Conservation (phyloP, 1,140 invertebrate genomes). For the Zelostemma sp. region DNA sequence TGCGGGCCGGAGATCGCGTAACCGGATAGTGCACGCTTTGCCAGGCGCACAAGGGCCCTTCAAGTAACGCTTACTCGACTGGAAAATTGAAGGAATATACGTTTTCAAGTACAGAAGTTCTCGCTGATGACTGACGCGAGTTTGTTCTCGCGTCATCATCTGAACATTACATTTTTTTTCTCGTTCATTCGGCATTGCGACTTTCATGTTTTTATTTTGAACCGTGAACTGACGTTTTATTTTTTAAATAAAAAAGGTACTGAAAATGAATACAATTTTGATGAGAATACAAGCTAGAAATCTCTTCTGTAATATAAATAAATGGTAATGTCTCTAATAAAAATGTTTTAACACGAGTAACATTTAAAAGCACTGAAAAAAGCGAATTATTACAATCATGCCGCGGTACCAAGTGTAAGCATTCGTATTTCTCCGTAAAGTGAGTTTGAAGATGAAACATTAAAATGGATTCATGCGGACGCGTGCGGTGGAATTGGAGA, state of each 20-base stretch:
- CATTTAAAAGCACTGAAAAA: no score
- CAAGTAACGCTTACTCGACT: conserved; percentile 66
- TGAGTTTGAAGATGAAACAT: conserved; percentile 44
- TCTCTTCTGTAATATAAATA: no score
- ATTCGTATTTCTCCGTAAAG: conserved; percentile 13
- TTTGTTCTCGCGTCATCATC: background rate
- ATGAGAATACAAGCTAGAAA: no score
- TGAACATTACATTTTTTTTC: no score
- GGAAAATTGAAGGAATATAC: conserved; percentile 62
- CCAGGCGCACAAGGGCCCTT: conserved; percentile 66
- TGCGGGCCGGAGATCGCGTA: conserved; percentile 68
- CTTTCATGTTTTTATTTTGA: no score
- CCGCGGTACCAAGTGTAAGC: background rate
- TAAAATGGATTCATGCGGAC: conserved; percentile 36
- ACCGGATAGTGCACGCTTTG: conserved; percentile 72
- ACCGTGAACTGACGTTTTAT: no score
- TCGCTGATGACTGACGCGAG: background rate
- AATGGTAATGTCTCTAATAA: no score
- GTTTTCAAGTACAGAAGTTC: conserved; percentile 24
- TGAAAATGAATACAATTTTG: no score
- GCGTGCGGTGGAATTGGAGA: conserved; percentile 48
- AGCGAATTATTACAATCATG: background rate
- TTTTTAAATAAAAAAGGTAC: no score
- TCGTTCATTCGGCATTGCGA: no score
- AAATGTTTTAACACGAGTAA: background rate